phyloP scores from a whole-genome alignment of 2,113 vertebrate species.

The Hystrix brachyura region DNA sequence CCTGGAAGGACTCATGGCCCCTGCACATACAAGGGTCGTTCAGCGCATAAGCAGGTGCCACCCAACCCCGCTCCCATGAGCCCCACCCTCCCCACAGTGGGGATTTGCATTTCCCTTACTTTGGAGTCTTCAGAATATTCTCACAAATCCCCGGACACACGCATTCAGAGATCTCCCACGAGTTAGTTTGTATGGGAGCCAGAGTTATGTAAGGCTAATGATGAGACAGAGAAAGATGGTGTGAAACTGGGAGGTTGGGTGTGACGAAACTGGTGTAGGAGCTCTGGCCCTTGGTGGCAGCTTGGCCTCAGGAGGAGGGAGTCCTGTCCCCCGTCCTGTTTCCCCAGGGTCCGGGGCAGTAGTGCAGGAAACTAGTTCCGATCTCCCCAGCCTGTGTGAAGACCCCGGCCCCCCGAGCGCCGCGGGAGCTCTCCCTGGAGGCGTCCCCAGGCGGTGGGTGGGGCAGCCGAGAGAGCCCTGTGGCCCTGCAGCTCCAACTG shows the following conservation, averaged over 20 bases:
- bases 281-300: neutral
- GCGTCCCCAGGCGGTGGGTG: neutral
- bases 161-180: neutral
- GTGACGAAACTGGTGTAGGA: neutral
- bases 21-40: neutral
- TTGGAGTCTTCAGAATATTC: constrained; percentile 36
- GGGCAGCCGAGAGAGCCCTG: neutral
- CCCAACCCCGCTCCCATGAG: neutral
- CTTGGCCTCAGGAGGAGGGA: neutral
- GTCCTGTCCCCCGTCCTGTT: neutral
- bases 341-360: neutral
- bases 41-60: neutral
- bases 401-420: neutral
- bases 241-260: constrained; percentile 35
- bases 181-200: constrained; percentile 27
- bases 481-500: neutral
- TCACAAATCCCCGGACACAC: constrained; percentile 4
- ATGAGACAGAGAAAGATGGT: constrained; percentile 32
- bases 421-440: neutral
- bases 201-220: constrained; percentile 62
- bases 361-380: neutral
- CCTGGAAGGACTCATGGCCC: accelerated
- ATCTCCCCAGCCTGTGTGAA: neutral
- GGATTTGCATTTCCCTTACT: constrained; percentile 17
- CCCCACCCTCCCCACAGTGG: neutral